Evolutionary conservation across 2,888 invertebrate species (phyloP), one percentile per base, ranked within the genome.

Genomic region (Hypomecis punctinalis): DNA sequence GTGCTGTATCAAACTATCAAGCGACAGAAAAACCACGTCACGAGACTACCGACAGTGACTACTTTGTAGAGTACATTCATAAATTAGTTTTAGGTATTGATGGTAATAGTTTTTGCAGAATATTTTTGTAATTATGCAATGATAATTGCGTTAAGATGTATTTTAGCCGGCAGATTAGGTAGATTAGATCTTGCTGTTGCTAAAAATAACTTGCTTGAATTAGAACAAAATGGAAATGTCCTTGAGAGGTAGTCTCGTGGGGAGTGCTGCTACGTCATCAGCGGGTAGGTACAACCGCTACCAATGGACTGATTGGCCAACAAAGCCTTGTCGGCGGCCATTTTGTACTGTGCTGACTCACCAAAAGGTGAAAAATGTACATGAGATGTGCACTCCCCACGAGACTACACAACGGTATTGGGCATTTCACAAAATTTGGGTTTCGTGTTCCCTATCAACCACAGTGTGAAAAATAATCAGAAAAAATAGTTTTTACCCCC

Each of bases 281-380:
- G 78, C 82, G 79, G 81, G 82, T 90, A 90, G 84, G 86, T 88
- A 84, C 85, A 75, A 80, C 79, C 76, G 82, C 82, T 76, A 84
- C 82, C 80, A 77, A 77, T 79, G 76, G 78, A 78, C 83, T 76
- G 87, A 91, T 92, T 92, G 92, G 91, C 83, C 86, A 85, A 87
- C 83, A 88, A 87, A 90, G 88, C 91, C 91, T 92, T 86, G 87
- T 83, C 85, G 91, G 94, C 94, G 93, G 95, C 95, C 95, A 95
- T 95, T 94, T 95, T 94, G 94, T 88, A 81, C 85, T 84, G 84
- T 94, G 94, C 90, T 94, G 94, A 94, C 92, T 94, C 94, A 94
- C 93, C 94, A 91, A 91, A 91, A 91, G 91, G 91, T 91, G 94
- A 94, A 94, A 94, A 94, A 94, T 94, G 91, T 92, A 90, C 91